Evolutionary conservation across 2,113 vertebrate species (phyloP).

Genomic region (Cariama cristata): DNA sequence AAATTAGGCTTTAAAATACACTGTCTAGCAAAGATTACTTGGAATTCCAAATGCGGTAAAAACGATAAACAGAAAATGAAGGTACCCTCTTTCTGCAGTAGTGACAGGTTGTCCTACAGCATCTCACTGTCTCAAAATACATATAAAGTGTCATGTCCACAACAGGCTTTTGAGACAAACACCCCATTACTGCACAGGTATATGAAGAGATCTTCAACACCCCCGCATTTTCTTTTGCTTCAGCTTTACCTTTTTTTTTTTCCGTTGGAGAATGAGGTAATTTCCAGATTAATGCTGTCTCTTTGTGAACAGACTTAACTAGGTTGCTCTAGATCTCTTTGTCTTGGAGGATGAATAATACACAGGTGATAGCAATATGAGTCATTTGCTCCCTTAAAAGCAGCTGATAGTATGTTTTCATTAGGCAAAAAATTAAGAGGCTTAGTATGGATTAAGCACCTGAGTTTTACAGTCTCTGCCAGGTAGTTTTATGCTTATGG

Average conservation of each 20-base stretch:
- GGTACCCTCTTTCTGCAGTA: background rate
- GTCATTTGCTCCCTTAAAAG: constrained; percentile 34
- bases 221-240: background rate
- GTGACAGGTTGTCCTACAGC: background rate
- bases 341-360: constrained; percentile 47
- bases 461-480: background rate
- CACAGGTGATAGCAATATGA: constrained; percentile 34
- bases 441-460: constrained; percentile 17
- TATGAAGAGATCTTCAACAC: background rate
- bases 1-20: background rate
- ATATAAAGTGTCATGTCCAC: background rate
- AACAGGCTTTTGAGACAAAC: background rate
- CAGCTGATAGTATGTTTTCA: constrained; percentile 12
- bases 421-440: constrained; percentile 28
- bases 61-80: background rate
- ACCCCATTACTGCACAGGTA: background rate
- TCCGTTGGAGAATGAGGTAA: background rate
- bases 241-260: background rate
- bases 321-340: constrained; percentile 42
- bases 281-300: constrained; percentile 44
- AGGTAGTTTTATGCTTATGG: background rate
- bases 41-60: background rate
- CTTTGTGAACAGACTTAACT: constrained; percentile 51
- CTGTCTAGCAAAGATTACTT: background rate
- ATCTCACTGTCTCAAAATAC: background rate